Evolutionary conservation across 1,140 invertebrate genomes (phyloP).

Genomic region (Berghia stephanieae): DNA sequence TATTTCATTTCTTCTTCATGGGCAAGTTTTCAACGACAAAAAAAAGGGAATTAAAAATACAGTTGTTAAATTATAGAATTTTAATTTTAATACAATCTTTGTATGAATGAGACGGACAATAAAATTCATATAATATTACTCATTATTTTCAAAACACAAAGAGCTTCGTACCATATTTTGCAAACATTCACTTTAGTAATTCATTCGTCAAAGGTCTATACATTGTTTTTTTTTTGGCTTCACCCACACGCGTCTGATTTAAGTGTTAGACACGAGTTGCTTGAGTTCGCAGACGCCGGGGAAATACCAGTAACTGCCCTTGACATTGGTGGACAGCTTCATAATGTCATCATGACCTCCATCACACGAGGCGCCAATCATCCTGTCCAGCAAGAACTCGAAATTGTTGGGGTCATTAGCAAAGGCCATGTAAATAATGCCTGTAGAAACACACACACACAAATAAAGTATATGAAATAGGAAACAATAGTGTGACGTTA

Average conservation of each 20-base stretch:
- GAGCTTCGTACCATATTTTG: too few species aligned
- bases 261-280: neutral
- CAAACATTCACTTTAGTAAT: too few species aligned
- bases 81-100: too few species aligned
- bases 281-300: constrained; percentile 21
- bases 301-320: constrained; percentile 24
- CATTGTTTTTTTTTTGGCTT: too few species aligned
- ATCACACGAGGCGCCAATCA: constrained; percentile 19
- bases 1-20: too few species aligned
- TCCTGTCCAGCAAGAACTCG: constrained; percentile 20
- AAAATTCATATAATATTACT: neutral
- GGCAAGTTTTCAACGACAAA: too few species aligned
- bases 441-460: constrained; percentile 8
- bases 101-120: neutral
- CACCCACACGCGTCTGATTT: neutral
- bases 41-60: too few species aligned
- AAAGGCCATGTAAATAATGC: constrained; percentile 14
- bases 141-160: neutral
- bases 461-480: too few species aligned
- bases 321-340: constrained; percentile 23
- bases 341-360: constrained; percentile 24
- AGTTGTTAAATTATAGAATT: too few species aligned
- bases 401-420: neutral
- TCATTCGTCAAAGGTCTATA: too few species aligned
- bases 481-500: too few species aligned